Conservation (phyloP, 2,113 vertebrate genomes). For the Trachemys scripta region DNA sequence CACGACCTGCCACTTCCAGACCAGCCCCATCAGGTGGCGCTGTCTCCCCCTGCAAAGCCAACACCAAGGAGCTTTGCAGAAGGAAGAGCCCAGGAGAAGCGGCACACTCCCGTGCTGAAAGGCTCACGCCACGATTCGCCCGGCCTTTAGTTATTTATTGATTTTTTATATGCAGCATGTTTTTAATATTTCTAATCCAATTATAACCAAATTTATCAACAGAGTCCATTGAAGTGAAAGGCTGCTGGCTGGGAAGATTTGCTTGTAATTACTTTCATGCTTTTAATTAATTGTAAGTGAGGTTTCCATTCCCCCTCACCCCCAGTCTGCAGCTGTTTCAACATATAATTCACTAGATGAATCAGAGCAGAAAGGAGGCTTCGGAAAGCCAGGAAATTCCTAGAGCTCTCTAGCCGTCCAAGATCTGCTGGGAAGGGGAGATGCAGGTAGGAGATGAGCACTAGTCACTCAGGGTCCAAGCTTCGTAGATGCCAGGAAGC, state of each 20-base stretch:
- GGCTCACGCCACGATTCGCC: neutral
- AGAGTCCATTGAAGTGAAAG: slow-evolving; percentile 72
- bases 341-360: slow-evolving; percentile 59
- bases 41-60: neutral
- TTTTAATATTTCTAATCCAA: slow-evolving; percentile 76
- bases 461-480: rapidly evolving
- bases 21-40: neutral
- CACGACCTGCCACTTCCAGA: neutral
- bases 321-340: slow-evolving; percentile 65
- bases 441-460: neutral
- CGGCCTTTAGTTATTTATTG: slow-evolving; percentile 46
- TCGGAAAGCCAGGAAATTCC: slow-evolving; percentile 25
- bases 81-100: neutral
- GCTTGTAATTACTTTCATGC: slow-evolving; percentile 78
- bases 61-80: neutral
- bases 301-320: slow-evolving; percentile 48
- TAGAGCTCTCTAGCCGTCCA: neutral
- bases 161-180: slow-evolving; percentile 51
- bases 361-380: slow-evolving; percentile 70
- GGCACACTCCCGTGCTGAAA: neutral
- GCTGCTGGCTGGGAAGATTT: slow-evolving; percentile 75
- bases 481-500: rapidly evolving
- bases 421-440: neutral
- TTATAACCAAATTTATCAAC: slow-evolving; percentile 78
- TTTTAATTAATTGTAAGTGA: slow-evolving; percentile 78